phyloP scores from a whole-genome alignment of 1,140 invertebrate species.

The Platorchestia sp. region DNA sequence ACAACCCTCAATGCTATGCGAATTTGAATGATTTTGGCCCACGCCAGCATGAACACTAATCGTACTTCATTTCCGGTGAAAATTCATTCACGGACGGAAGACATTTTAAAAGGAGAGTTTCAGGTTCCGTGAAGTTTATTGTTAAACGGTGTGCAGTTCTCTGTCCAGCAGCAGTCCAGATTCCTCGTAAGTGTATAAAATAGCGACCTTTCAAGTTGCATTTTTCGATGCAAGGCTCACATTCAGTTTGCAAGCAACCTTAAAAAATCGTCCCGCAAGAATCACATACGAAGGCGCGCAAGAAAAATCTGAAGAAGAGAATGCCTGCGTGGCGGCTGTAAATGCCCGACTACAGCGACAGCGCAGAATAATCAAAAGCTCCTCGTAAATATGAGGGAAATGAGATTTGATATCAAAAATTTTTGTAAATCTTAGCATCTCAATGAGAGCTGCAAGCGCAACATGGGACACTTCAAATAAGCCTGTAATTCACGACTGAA shows the following conservation, averaged over 20 bases:
- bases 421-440: neutral
- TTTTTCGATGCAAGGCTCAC: neutral
- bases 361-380: neutral
- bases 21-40: neutral
- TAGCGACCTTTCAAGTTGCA: neutral
- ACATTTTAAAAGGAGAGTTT: neutral
- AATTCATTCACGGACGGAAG: neutral
- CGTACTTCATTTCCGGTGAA: neutral
- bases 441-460: neutral
- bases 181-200: neutral
- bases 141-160: neutral
- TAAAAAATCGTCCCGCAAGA: neutral
- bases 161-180: neutral
- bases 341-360: neutral
- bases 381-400: neutral
- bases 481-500: neutral
- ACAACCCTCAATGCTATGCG: neutral
- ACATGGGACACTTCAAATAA: neutral
- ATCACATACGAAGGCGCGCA: neutral
- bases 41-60: neutral
- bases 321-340: neutral
- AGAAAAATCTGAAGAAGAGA: neutral
- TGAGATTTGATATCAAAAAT: neutral
- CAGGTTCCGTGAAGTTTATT: neutral
- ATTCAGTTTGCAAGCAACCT: neutral